Conservation (phyloP, 2,888 invertebrate genomes). For the Smittia sp. region DNA sequence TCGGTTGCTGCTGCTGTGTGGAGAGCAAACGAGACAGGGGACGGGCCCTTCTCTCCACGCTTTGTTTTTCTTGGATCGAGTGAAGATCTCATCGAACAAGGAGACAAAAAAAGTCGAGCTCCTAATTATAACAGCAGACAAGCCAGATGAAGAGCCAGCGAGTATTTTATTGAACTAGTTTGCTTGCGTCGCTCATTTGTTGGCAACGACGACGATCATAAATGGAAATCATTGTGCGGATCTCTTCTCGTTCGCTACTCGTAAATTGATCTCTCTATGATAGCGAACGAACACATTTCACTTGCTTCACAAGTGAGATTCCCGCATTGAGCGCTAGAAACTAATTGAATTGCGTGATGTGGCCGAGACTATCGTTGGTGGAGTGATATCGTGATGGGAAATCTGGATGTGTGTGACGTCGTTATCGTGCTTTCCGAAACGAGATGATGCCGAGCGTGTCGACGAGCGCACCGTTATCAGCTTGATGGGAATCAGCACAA, state of each 20-base stretch:
- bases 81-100: not conserved
- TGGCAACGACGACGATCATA: not conserved
- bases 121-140: not conserved
- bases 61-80: no score
- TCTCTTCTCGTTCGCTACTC: not conserved
- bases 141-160: not conserved
- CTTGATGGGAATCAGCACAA: no score
- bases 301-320: not conserved
- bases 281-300: not conserved
- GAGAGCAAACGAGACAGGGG: not conserved
- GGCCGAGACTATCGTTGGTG: no score
- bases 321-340: not conserved
- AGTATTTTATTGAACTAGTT: not conserved
- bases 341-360: not conserved
- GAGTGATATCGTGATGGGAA: not conserved
- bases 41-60: no score
- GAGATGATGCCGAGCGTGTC: no score
- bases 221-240: not conserved
- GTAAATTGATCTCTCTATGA: conserved; percentile 5
- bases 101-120: not conserved
- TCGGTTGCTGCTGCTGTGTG: not conserved
- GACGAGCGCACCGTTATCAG: no score
- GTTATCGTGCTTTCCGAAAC: no score
- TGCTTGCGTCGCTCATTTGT: not conserved
- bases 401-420: not conserved